Base-by-base conservation (phyloP, 2,888 invertebrate genomes). In the Heliconius cydno region DNA sequence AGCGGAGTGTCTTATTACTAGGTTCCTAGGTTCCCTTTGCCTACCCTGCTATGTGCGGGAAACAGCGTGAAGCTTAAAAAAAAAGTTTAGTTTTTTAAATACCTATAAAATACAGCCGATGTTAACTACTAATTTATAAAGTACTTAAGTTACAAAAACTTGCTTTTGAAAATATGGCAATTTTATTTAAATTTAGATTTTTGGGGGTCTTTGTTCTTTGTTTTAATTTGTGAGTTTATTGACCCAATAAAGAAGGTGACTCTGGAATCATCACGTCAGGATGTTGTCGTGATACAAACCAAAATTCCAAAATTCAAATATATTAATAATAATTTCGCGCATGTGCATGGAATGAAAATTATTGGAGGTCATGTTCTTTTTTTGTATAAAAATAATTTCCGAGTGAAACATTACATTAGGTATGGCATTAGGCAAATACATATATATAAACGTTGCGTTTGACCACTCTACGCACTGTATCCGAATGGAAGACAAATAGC, bases 211-310 rank as follows among this genome's bases (percentile, higher is more conserved):
- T 38, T 38, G 10, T 67, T 34, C 12, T 67, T 38, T 38, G 10
- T 67, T 22, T n/a, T n/a, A 38, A 38, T n/a, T 63, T 63, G 52
- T n/a, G 38, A 68, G 67, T 68, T 68, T 41, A 68, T 41, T 68
- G 68, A 68, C 38, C 68, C 41, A 68, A n/a, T 25, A 25, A 68
- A 66, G 34, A 38, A 68, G 41, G 68, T 68, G 41, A 68, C 41
- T 68, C 13, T 38, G 38, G 38, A 68, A 22, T n/a, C 38, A 38
- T 22, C 68, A 68, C n/a, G 68, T n/a, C 38, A 34, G 34, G 34
- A 34, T n/a, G n/a, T 22, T 34, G 22, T 67, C 10, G 66, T 30
- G 10, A 34, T 46, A 15, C 46, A 46, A 15, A 46, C 15, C 67
- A 34, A 34, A 34, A 67, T 67, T 22, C 22, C 30, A 38, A 67